Base-by-base conservation (phyloP, 1,140 invertebrate genomes). In the Nephila pilipes region DNA sequence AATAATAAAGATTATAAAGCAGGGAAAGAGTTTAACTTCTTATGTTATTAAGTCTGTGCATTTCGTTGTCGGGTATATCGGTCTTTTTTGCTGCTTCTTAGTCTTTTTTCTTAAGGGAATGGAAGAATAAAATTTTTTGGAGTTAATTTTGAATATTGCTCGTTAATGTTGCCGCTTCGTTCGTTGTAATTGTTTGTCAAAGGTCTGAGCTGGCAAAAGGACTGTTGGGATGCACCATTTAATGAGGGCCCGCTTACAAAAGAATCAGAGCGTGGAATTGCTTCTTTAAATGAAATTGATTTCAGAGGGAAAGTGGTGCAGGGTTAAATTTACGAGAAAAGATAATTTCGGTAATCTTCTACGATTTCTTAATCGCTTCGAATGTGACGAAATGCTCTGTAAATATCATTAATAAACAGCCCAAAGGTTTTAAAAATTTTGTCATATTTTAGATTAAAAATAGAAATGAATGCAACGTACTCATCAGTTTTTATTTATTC, bases 141-240 rank as follows among this genome's bases (percentile, higher is more conserved):
- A 87, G 85, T 87, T 87, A 87, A 87, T 87, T 87, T 87, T 69
- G 85, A 69, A 87, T 87, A 87, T 87, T 87, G 85, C 85, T 87
- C 85, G 85, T 87, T 87, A 87, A 87, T 87, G 85, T 25, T 22
- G 29, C 57, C 85, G 46, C 36, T 69, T 10, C 29, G 69, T 18
- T 75, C 69, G 32, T 29, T 75, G 38, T 60, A 69, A 87, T 87
- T 87, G 85, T 87, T 87, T 87, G 85, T 87, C 85, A 87, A 87
- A 87, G 58, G 29, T 75, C 69, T 32, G 32, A 32, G 32, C 25
- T 18, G 14, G 69, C 4, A 36, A 32, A 75, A 75, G 29, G 69
- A 36, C 58, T 60, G 58, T 18, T 20, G 58, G 58, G 20, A 60
- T 29, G 69, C 69, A 32, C 32, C 69, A 75, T 75, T 75, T 75